Evolutionary conservation across 2,113 vertebrate species (phyloP).

Genomic region (Pelobates fuscus): DNA sequence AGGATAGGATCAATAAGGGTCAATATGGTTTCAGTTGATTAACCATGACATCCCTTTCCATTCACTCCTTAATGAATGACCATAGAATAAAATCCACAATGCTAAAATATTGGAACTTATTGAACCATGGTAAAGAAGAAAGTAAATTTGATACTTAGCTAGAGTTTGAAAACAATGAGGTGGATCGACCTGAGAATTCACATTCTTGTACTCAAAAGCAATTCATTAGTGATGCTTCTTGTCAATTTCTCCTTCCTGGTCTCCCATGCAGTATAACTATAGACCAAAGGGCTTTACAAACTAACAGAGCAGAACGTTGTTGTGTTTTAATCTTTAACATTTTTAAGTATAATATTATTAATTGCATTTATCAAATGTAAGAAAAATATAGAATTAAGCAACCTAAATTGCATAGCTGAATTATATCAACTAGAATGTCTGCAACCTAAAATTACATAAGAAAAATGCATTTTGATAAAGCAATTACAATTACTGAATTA

Average conservation of each 20-base stretch:
- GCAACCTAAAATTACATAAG: too few species aligned
- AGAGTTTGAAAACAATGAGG: conserved; percentile 27
- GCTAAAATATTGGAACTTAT: conserved; percentile 15
- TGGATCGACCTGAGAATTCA: conserved; percentile 39
- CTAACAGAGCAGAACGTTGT: too few species aligned
- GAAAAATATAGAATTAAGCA: too few species aligned
- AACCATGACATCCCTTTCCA: conserved; percentile 32
- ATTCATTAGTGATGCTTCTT: conserved; percentile 31
- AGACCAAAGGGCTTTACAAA: background rate
- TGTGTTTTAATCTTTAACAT: too few species aligned
- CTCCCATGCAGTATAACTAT: background rate
- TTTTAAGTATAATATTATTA: too few species aligned
- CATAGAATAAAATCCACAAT: conserved; percentile 1
- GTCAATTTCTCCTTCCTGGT: conserved; percentile 1
- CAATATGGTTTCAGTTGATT: conserved; percentile 32
- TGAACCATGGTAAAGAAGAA: conserved; percentile 3
- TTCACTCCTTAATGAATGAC: conserved; percentile 22
- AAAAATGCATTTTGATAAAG: too few species aligned
- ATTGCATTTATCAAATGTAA: too few species aligned
- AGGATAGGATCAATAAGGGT: conserved; percentile 23
- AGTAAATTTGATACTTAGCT: background rate
- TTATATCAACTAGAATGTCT: too few species aligned
- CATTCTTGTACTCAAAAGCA: conserved; percentile 26
- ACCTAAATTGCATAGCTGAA: too few species aligned
- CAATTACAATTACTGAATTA: too few species aligned